Base-by-base conservation (phyloP, 1,140 invertebrate genomes). In the Periplaneta americana region DNA sequence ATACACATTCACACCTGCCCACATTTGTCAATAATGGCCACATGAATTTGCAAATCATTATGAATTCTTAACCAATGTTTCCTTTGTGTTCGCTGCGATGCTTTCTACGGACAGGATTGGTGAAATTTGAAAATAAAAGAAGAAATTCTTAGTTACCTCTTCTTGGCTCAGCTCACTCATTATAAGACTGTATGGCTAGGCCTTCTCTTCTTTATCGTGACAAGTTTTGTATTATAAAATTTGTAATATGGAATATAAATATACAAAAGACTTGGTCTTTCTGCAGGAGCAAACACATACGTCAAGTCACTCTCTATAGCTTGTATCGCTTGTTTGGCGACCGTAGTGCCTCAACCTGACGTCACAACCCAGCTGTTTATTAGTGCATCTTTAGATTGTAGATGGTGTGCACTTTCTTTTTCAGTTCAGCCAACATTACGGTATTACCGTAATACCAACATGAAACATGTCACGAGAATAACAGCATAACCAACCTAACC, bases 91-190 rank as follows among this genome's bases (percentile, higher is more conserved):
- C n/a, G 28, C n/a, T n/a, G 48, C 48, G 22, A 8, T 28, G n/a
- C 48, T 66, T 66, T 66, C 48, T 9, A 66, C 22, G n/a, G 48
- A 28, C 48, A 66, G 11, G 11, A 2, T n/a, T 66, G 2, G 6
- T 66, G 28, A 66, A 66, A 66, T 28, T 66, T 66, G 28, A 22
- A 66, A 66, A 66, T n/a, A 66, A 66, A 66, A 48, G 9, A n/a
- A 13, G 35, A 57, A 57, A 8, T n/a, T n/a, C n/a, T n/a, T 6
- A 86, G 88, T 90, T 87, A 93, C 94, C 91, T 95, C 94, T 88
- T 95, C 94, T 84, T 93, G 93, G 82, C 90, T 93, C 80, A 94
- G 87, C 89, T 94, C 93, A 86, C 93, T 94, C 93, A 94, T 94
- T 84, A 82, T 89, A 28, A 78, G 2, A 39, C 34, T 28, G 18